Percentiles rank a stretch among this genome's conserved stretches.
phyloP scores from a whole-genome alignment of 2,888 invertebrate genomes.

The Sminthurinus aureus region DNA sequence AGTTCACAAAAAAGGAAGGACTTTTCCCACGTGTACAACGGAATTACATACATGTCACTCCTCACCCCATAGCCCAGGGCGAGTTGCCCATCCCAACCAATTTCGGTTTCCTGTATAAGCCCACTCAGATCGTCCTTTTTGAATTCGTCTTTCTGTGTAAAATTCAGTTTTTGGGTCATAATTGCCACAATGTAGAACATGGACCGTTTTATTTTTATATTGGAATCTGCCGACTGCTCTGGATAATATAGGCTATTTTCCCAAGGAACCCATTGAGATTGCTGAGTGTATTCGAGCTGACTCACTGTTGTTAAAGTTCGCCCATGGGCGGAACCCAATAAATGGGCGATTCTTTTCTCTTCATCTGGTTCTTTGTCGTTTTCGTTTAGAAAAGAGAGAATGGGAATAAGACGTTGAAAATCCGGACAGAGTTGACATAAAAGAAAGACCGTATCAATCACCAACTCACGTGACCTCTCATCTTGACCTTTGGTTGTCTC shows the following conservation, averaged over 20 bases:
- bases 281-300: neutral
- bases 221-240: neutral
- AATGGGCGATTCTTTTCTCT: too few relatives aligned
- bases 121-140: neutral
- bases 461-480: too few relatives aligned
- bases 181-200: neutral
- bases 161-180: neutral
- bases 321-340: neutral
- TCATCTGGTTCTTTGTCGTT: neutral
- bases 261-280: neutral
- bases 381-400: neutral
- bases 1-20: neutral
- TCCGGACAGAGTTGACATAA: neutral
- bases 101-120: neutral
- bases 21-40: neutral
- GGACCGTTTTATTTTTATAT: neutral
- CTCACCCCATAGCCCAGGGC: neutral
- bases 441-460: neutral
- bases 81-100: constrained; percentile 2
- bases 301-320: neutral
- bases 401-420: neutral
- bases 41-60: neutral
- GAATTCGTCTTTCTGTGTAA: neutral
- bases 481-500: too few relatives aligned
- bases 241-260: neutral